Evolutionary conservation across 2,113 vertebrate genomes (phyloP), one percentile per base, ranked within the genome.

Genomic region (Centrocercus urophasianus): DNA sequence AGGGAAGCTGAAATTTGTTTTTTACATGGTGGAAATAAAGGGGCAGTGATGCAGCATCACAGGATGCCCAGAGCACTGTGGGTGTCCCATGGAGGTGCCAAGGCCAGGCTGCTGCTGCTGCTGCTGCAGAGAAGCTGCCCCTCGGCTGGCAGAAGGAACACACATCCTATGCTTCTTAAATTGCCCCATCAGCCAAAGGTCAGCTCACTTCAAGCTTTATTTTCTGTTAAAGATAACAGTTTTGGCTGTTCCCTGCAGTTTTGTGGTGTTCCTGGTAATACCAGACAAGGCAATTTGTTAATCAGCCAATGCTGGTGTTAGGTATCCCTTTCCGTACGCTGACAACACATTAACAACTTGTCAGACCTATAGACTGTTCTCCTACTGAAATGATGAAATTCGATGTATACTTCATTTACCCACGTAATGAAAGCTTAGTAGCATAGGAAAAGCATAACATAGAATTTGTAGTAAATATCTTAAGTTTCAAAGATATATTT

Each of bases 401-500:
- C 71, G 64, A 93, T 80, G 89, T 91, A 34, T 88, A 92, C 97
- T 96, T 97, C 92, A 87, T 96, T 89, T 97, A 85, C 65, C 84
- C 83, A 24, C 85, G 75, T 76, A 91, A 94, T 76, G 89, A 91
- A 93, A 96, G 92, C 67, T 88, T 92, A 96, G 96, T 77, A 83
- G 89, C 90, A 85, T 91, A 83, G 76, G 86, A 86, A 94, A 95
- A 90, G 88, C 86, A 88, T 92, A 74, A 96, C 93, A 95, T 60
- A 93, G 78, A 94, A 96, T 80, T 93, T 88, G 86, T 10, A 48
- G 82, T 69, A 91, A 86, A 95, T 47, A 50, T 88, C 95, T 93
- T 93, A 90, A 90, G 74, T 50, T 87, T 91, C 80, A 91, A 95
- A 92, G 86, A 70, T 63, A 50, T 34, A 78, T 85, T 90, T 69